Percentiles rank a stretch among this genome's conserved stretches.
Evolutionary conservation across 2,888 invertebrate species (phyloP).

Genomic region (Slavum lentiscoides): DNA sequence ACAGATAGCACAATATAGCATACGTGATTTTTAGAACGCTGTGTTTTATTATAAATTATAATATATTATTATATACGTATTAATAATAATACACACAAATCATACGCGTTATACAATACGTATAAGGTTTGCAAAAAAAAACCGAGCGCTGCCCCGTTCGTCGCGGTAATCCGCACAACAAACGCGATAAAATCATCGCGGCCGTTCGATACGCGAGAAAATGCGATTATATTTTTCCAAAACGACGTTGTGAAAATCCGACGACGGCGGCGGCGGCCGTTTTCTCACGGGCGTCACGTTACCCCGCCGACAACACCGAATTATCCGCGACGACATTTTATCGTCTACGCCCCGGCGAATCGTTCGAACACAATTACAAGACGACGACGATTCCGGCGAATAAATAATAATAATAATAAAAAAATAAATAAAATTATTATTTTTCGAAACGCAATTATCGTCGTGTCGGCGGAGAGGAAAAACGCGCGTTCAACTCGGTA

Average conservation of each 20-base stretch:
- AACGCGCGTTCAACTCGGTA: constrained; percentile 37
- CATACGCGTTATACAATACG: too few relatives aligned
- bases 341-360: constrained; percentile 3
- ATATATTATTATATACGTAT: not conserved
- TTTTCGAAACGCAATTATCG: constrained; percentile 34
- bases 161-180: too few relatives aligned
- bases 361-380: not conserved
- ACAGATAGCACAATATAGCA: not conserved
- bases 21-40: constrained; percentile 12
- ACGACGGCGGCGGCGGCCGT: not conserved
- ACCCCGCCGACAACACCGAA: not conserved
- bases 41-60: not conserved
- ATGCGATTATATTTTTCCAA: too few relatives aligned
- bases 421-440: constrained; percentile 15
- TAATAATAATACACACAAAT: not conserved
- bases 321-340: constrained; percentile 4
- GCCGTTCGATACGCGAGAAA: too few relatives aligned
- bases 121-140: too few relatives aligned
- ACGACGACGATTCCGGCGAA: too few relatives aligned
- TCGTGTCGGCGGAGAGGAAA: constrained; percentile 26
- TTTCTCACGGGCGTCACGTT: constrained; percentile 21
- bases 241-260: not conserved
- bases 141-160: too few relatives aligned
- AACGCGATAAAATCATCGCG: too few relatives aligned
- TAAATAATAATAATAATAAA: not conserved